phyloP scores from a whole-genome alignment of 2,113 vertebrate species.

The Phaethornis superciliosus region DNA sequence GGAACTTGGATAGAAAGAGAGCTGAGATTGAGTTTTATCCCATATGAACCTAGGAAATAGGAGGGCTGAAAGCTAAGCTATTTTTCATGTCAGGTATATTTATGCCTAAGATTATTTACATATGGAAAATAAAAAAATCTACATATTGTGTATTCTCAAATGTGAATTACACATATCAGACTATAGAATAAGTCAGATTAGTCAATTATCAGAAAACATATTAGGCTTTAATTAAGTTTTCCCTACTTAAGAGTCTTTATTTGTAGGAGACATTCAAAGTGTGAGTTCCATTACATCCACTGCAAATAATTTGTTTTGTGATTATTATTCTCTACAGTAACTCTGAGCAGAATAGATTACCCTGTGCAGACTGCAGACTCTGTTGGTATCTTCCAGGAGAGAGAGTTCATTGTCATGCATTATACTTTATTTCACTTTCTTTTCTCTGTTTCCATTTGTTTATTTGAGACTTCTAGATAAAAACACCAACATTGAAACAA shows the following conservation, averaged over 20 bases:
- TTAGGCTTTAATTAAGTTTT: background rate
- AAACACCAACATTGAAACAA: background rate
- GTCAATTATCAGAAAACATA: background rate
- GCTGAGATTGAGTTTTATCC: background rate
- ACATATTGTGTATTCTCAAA: background rate
- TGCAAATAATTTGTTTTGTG: background rate
- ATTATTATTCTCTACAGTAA: background rate
- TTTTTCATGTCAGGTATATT: background rate
- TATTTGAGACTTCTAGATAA: background rate
- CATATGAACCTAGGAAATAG: background rate
- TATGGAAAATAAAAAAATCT: background rate
- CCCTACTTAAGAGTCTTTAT: background rate
- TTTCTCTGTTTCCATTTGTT: background rate
- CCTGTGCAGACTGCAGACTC: background rate
- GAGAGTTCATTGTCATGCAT: background rate
- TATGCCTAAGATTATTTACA: background rate
- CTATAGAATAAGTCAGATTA: background rate
- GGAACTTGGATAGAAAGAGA: background rate
- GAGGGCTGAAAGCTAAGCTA: background rate
- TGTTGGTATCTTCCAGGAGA: background rate
- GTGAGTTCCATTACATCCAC: fast-evolving
- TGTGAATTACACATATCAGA: background rate
- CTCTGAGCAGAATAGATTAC: background rate
- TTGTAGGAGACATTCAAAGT: background rate
- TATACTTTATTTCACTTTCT: background rate